Evolutionary conservation across 2,888 invertebrate species (phyloP).

Genomic region (Tipula helvola): DNA sequence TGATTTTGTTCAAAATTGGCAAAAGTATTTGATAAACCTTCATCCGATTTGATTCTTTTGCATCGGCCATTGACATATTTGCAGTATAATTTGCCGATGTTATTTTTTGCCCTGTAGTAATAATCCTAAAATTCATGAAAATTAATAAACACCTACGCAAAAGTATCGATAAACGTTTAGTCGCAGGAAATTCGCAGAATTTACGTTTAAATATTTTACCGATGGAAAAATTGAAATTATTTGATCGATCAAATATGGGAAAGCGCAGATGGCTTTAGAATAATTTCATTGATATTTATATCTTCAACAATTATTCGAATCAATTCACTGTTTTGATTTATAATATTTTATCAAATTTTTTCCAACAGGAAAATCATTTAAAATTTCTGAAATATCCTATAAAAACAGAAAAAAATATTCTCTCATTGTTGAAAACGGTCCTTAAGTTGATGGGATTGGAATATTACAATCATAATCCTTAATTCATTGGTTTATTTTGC

Average conservation of each 20-base stretch:
- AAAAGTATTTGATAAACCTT: not conserved
- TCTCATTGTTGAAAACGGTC: no score
- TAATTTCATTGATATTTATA: not conserved
- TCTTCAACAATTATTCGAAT: not conserved
- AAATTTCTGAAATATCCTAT: no score
- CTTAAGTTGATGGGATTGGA: no score
- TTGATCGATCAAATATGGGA: not conserved
- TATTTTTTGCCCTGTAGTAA: conserved; percentile 10
- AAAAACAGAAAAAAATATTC: no score
- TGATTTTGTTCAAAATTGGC: not conserved
- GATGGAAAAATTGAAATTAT: no score
- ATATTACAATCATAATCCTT: no score
- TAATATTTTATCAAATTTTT: no score
- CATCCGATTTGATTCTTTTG: no score
- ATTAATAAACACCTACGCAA: not conserved
- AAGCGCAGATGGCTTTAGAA: not conserved
- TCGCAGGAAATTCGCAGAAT: not conserved
- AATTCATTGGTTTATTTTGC: no score
- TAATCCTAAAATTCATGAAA: not conserved
- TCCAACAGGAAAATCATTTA: no score
- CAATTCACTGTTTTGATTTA: not conserved
- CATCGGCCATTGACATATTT: no score
- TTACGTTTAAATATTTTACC: no score
- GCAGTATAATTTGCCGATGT: not conserved
- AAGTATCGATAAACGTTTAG: not conserved